These are phyloP conservation scores for Ailurus styani DNA, from an alignment of 2,113 vertebrate species.

Conservation along the genomic window DNA sequence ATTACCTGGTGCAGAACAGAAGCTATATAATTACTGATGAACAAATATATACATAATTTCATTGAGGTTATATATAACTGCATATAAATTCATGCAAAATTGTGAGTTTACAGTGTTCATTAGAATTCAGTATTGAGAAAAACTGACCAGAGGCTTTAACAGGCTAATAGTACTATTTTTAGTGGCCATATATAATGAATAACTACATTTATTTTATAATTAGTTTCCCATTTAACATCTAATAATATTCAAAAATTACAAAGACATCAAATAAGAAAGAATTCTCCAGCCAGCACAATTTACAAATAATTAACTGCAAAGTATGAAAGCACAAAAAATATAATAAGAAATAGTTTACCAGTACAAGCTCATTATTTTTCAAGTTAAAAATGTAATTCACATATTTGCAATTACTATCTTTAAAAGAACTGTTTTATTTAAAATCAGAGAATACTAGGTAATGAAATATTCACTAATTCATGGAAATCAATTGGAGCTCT, in stretches of 20 bases:
- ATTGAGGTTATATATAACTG: neutral
- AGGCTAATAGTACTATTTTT: neutral
- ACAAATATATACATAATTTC: neutral
- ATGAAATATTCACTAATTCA: neutral
- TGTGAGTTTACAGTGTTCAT: neutral
- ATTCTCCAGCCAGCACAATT: neutral
- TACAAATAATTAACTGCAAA: neutral
- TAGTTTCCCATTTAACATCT: neutral
- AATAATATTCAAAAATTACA: neutral
- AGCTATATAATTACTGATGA: neutral
- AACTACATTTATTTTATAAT: neutral
- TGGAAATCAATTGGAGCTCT: neutral
- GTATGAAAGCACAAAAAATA: neutral
- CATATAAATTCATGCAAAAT: neutral
- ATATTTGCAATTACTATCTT: neutral
- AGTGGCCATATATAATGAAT: neutral
- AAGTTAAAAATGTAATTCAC: neutral
- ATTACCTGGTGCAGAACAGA: neutral
- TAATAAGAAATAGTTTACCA: neutral
- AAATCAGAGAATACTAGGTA: neutral
- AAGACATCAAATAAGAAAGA: neutral
- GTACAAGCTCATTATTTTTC: neutral
- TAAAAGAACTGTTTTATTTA: constrained; percentile 9
- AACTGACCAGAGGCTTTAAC: neutral
- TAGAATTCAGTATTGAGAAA: neutral